These are phyloP conservation scores for Flabesymbios commensalis DNA, from an alignment of 2,888 invertebrate genomes.

Conservation along the genomic window DNA sequence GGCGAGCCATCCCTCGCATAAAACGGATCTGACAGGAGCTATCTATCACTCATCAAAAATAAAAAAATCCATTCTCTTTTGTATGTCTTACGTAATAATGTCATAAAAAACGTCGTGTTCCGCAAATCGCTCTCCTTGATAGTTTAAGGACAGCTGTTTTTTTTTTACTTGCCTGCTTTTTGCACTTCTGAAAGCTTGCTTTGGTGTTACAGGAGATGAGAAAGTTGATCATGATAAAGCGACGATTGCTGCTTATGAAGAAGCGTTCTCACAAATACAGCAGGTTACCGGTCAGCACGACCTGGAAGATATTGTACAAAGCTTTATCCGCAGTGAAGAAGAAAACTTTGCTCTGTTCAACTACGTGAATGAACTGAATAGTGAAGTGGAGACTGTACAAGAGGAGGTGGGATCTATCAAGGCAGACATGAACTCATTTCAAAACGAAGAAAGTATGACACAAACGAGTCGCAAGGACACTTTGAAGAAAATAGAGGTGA, in stretches of 20 bases:
- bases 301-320: conserved; percentile 66
- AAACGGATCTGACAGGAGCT: no score
- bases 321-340: conserved; percentile 80
- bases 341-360: conserved; percentile 89
- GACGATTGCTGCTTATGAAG: conserved; percentile 72
- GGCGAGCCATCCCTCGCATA: no score
- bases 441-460: conserved; percentile 34
- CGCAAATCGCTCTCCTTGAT: no score
- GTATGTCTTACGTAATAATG: no score
- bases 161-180: no score
- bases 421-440: conserved; percentile 58
- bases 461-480: background rate
- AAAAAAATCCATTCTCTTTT: no score
- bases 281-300: conserved; percentile 57
- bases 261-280: conserved; percentile 75
- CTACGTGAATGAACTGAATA: conserved; percentile 85
- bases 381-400: conserved; percentile 43
- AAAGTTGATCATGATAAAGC: no score
- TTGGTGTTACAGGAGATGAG: no score
- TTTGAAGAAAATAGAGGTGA: conserved; percentile 2
- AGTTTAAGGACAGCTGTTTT: no score
- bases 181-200: no score
- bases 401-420: conserved; percentile 63
- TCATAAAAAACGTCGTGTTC: no score
- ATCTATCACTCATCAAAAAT: no score